phyloP scores from a whole-genome alignment of 2,888 invertebrate species.

The Bruchidius siliquastri region DNA sequence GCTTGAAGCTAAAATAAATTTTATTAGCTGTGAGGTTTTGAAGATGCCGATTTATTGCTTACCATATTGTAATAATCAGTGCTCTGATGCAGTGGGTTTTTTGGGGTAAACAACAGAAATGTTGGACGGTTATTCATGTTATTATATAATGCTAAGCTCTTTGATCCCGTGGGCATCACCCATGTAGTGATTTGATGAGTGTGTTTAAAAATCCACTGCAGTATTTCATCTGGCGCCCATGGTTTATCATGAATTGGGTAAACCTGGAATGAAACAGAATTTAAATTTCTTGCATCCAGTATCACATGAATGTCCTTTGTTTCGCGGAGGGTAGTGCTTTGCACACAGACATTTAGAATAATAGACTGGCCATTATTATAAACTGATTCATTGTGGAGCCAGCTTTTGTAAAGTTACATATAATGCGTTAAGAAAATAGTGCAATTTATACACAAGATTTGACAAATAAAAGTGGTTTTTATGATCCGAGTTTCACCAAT shows the following conservation, averaged over 20 bases:
- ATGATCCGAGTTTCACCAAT: no score
- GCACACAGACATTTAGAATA: no score
- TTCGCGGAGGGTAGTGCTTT: no score
- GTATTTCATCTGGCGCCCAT: slow-evolving; percentile 50
- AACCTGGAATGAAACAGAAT: slow-evolving; percentile 15
- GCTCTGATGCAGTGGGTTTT: slow-evolving; percentile 63
- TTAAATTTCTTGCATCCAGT: no score
- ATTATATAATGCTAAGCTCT: slow-evolving; percentile 57
- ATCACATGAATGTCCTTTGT: no score
- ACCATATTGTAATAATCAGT: slow-evolving; percentile 70
- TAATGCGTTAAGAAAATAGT: no score
- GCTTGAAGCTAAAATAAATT: slow-evolving; percentile 59
- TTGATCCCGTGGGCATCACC: slow-evolving; percentile 67
- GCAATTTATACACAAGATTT: no score
- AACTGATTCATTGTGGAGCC: no score
- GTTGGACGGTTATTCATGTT: slow-evolving; percentile 66
- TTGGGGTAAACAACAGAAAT: slow-evolving; percentile 72
- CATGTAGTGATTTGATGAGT: slow-evolving; percentile 61
- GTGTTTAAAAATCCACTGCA: slow-evolving; percentile 60
- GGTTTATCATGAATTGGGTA: slow-evolving; percentile 34
- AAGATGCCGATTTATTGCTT: slow-evolving; percentile 29
- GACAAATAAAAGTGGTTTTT: no score
- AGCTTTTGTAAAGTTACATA: no score
- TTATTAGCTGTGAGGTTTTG: background rate
- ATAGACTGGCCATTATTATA: no score